Percentiles rank a stretch among this genome's conserved stretches.
Evolutionary conservation across 2,113 vertebrate genomes (phyloP).

Genomic region (Trogon surrucura): DNA sequence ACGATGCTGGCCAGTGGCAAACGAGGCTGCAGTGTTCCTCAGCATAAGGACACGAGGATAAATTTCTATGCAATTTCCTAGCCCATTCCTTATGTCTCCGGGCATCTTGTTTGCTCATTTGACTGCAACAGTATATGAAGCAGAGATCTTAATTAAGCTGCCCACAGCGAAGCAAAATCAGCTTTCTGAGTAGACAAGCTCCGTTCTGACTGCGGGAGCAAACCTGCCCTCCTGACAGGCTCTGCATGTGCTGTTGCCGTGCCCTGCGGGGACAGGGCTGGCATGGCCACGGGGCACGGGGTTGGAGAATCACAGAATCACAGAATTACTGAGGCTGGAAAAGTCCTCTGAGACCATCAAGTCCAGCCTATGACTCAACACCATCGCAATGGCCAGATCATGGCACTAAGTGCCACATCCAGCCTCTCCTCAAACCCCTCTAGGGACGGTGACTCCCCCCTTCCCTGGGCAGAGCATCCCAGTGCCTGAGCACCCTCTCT

Average conservation of each 20-base stretch:
- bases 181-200: neutral
- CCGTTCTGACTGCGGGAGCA: fast-evolving
- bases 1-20: neutral
- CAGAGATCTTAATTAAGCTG: neutral
- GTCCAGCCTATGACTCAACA: too few species aligned
- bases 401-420: too few species aligned
- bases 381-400: too few species aligned
- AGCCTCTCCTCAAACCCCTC: too few species aligned
- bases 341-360: too few species aligned
- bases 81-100: neutral
- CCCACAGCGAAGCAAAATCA: neutral
- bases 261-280: neutral
- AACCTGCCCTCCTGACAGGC: neutral
- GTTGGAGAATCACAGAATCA: neutral
- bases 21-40: neutral
- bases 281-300: neutral
- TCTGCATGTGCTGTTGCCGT: fast-evolving
- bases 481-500: too few species aligned
- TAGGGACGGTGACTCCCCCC: too few species aligned
- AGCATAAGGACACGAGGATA: neutral
- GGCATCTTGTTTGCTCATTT: neutral
- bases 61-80: neutral
- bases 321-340: too few species aligned
- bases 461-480: too few species aligned
- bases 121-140: neutral